phyloP scores from a whole-genome alignment of 2,888 invertebrate genomes.

The Crematogaster levior region DNA sequence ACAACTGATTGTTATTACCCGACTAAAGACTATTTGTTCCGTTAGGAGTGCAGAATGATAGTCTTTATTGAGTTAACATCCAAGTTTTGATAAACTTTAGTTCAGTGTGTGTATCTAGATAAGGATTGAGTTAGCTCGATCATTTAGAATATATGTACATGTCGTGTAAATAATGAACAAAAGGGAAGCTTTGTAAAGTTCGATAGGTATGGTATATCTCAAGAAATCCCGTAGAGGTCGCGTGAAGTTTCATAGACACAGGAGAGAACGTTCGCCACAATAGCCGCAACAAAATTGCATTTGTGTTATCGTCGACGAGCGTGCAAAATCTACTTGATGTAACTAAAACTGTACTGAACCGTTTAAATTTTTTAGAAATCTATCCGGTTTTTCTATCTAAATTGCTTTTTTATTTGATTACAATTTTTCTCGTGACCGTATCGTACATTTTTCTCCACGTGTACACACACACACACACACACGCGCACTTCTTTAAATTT shows the following conservation, averaged over 20 bases:
- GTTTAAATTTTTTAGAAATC: background rate
- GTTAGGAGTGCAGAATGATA: background rate
- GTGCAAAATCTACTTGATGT: constrained; percentile 8
- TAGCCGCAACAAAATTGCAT: constrained; percentile 12
- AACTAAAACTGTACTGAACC: background rate
- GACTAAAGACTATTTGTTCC: too few species aligned
- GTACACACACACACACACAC: too few species aligned
- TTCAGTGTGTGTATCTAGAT: constrained; percentile 34
- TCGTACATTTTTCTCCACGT: background rate
- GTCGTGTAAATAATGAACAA: background rate
- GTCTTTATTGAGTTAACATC: background rate
- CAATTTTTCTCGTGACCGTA: background rate
- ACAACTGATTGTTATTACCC: too few species aligned
- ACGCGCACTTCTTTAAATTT: background rate
- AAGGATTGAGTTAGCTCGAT: constrained; percentile 13
- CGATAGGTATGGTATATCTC: background rate
- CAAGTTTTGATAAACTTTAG: constrained; percentile 28
- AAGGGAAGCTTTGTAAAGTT: background rate
- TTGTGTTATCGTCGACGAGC: constrained; percentile 9
- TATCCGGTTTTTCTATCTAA: background rate
- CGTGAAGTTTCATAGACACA: constrained; percentile 21
- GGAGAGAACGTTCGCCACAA: constrained; percentile 17
- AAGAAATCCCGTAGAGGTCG: constrained; percentile 26
- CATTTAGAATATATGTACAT: constrained; percentile 20
- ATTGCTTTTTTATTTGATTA: background rate